phyloP scores from a whole-genome alignment of 2,113 vertebrate species.

The Lepisosteus oculatus region DNA sequence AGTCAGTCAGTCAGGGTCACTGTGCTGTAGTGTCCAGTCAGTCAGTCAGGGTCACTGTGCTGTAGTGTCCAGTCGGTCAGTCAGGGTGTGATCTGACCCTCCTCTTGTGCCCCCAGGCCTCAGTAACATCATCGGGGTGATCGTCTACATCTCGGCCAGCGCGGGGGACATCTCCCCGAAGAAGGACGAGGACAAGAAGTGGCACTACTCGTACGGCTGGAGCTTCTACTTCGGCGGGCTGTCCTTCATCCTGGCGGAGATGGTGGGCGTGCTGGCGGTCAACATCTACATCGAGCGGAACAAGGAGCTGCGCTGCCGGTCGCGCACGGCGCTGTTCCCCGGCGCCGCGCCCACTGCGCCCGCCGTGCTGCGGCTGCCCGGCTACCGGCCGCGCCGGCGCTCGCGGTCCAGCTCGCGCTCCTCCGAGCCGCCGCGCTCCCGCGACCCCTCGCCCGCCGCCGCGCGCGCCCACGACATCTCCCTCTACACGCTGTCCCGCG shows the following conservation, averaged over 20 bases:
- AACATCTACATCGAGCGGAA: constrained; percentile 93
- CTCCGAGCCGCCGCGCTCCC: constrained; percentile 80
- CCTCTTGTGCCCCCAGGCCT: constrained; percentile 61
- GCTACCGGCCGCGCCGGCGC: constrained; percentile 87
- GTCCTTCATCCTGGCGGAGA: constrained; percentile 91
- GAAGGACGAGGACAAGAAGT: constrained; percentile 88
- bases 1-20: no score
- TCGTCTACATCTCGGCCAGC: constrained; percentile 90
- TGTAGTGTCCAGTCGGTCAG: no score
- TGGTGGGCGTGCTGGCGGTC: constrained; percentile 86
- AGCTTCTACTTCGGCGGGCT: constrained; percentile 91
- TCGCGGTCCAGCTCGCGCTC: constrained; percentile 83
- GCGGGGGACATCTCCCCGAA: constrained; percentile 86
- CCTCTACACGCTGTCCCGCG: constrained; percentile 85
- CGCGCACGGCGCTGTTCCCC: constrained; percentile 83
- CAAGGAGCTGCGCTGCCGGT: constrained; percentile 86
- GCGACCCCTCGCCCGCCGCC: constrained; percentile 68
- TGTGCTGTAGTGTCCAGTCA: no score
- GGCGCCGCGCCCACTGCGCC: constrained; percentile 71
- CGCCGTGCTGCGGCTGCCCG: constrained; percentile 84
- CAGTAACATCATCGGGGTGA: constrained; percentile 92
- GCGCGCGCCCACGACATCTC: constrained; percentile 78
- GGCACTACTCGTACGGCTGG: constrained; percentile 92
- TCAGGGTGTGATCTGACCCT: constrained; percentile 10
- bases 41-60: no score